phyloP scores from a whole-genome alignment of 2,888 invertebrate species.

The Laothoe populi region DNA sequence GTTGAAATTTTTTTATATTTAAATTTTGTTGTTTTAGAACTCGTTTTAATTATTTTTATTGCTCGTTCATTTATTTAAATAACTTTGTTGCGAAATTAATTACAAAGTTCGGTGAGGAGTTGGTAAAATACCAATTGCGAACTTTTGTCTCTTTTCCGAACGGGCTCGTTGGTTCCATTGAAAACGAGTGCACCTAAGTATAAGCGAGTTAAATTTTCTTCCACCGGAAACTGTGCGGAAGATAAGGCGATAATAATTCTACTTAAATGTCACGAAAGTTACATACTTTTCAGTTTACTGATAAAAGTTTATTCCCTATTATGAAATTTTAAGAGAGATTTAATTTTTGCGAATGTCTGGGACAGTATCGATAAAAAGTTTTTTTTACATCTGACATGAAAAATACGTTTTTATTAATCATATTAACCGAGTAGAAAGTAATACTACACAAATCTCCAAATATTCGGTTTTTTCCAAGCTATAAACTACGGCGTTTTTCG shows the following conservation, averaged over 20 bases:
- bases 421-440: too few relatives aligned
- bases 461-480: too few relatives aligned
- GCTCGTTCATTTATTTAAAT: constrained; percentile 44
- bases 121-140: constrained; percentile 41
- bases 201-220: constrained; percentile 64
- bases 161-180: constrained; percentile 49
- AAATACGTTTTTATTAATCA: background rate
- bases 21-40: constrained; percentile 51
- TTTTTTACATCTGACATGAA: background rate
- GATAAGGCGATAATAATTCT: constrained; percentile 83
- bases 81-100: constrained; percentile 41
- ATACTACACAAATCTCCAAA: too few relatives aligned
- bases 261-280: constrained; percentile 81
- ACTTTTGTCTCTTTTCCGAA: constrained; percentile 31
- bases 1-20: constrained; percentile 55
- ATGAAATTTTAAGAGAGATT: constrained; percentile 82
- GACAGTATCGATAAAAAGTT: constrained; percentile 51
- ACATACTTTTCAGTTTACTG: too few relatives aligned
- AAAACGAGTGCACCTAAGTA: constrained; percentile 71
- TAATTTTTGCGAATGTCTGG: constrained; percentile 73
- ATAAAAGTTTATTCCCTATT: constrained; percentile 81
- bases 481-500: too few relatives aligned
- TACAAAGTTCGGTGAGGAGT: constrained; percentile 30
- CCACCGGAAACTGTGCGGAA: constrained; percentile 61
- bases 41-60: constrained; percentile 56